A percentile compares a stretch with the other conserved stretches of the same genome.
These are phyloP conservation scores for Pogonocichla stellata DNA, from an alignment of 2,113 vertebrate species.

Conservation along the genomic window DNA sequence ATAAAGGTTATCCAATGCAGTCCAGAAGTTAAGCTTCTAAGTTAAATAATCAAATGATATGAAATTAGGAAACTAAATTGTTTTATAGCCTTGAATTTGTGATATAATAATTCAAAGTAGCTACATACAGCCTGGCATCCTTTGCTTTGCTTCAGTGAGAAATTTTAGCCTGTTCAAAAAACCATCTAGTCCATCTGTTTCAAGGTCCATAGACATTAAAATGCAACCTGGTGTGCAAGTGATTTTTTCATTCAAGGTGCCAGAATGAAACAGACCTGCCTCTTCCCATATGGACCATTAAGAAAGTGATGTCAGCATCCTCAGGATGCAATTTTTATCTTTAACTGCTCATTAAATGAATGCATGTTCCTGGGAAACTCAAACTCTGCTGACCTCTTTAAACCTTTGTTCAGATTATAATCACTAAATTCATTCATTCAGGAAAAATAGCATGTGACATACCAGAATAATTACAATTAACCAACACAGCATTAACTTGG, in stretches of 20 bases:
- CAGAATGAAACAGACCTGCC: not conserved
- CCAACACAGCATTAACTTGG: constrained; percentile 23
- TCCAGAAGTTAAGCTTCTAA: not conserved
- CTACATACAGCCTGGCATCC: not conserved
- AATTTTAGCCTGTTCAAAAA: not conserved
- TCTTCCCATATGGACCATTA: not conserved
- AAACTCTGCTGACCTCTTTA: constrained; percentile 24
- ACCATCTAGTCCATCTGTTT: not conserved
- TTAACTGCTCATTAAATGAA: not conserved
- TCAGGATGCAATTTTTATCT: not conserved
- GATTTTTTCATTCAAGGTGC: not conserved
- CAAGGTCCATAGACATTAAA: not conserved
- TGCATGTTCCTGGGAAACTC: not conserved
- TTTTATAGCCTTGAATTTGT: not conserved
- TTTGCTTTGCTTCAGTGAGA: not conserved
- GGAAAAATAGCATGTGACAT: constrained; percentile 41
- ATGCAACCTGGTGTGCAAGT: not conserved
- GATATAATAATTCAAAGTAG: not conserved
- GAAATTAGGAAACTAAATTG: not conserved
- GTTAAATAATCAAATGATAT: not conserved
- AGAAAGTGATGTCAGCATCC: not conserved
- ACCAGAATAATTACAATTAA: constrained; percentile 18
- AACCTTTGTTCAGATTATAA: constrained; percentile 29
- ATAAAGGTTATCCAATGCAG: not conserved
- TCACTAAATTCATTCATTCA: constrained; percentile 35